Conservation (phyloP, 2,797 vertebrate genomes). For the Tenualosa ilisha region DNA sequence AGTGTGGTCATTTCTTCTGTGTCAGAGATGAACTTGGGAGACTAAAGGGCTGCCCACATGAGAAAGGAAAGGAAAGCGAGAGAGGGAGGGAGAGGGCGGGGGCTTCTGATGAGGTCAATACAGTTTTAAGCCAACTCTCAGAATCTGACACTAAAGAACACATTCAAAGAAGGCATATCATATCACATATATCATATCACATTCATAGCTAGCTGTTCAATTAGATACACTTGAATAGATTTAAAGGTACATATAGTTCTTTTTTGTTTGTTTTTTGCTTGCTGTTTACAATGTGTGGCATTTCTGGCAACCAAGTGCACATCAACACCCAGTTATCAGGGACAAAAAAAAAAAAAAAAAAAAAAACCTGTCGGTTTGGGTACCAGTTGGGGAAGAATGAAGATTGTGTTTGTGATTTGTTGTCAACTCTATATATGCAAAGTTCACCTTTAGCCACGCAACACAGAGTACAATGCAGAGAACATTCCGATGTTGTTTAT, state of each 20-base stretch:
- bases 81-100: neutral
- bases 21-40: neutral
- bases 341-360: too few species aligned
- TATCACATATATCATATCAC: neutral
- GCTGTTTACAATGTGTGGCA: too few species aligned
- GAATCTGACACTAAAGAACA: neutral
- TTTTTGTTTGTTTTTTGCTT: too few species aligned
- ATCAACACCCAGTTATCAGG: neutral
- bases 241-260: too few species aligned
- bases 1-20: conserved; percentile 56
- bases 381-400: neutral
- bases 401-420: neutral
- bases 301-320: neutral
- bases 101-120: neutral
- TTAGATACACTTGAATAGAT: too few species aligned
- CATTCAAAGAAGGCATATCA: neutral
- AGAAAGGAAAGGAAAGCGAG: neutral
- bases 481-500: neutral
- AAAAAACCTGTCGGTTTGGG: neutral
- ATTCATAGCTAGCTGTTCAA: neutral
- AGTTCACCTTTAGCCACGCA: neutral
- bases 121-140: neutral
- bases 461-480: conserved; percentile 16
- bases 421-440: neutral
- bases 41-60: neutral